A percentile compares a stretch with the other conserved stretches of the same genome.
phyloP scores from a whole-genome alignment of 2,113 vertebrate genomes.

The Ciconia stormi region DNA sequence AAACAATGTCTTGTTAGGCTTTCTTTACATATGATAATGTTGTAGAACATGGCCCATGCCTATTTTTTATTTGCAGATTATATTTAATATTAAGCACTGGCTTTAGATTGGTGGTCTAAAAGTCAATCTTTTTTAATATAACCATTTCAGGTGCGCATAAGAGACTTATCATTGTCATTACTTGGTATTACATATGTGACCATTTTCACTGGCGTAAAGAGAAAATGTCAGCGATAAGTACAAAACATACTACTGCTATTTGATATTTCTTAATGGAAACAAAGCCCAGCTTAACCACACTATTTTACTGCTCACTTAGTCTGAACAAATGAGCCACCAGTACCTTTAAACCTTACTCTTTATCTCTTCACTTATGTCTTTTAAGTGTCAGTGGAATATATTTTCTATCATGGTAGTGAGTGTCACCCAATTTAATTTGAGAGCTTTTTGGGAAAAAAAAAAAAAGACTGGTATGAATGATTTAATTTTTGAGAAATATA shows the following conservation, averaged over 20 bases:
- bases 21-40: neutral
- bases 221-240: neutral
- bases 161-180: neutral
- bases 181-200: neutral
- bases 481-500: constrained; percentile 15
- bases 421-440: neutral
- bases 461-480: neutral
- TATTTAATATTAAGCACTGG: neutral
- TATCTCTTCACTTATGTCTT: neutral
- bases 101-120: neutral
- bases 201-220: neutral
- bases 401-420: neutral
- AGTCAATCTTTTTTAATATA: neutral
- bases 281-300: neutral
- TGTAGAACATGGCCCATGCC: neutral
- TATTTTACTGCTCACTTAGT: neutral
- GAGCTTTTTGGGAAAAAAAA: neutral
- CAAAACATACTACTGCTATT: neutral
- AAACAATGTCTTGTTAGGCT: neutral
- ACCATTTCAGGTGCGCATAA: neutral
- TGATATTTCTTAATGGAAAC: neutral
- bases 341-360: neutral
- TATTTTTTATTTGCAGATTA: neutral
- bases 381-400: neutral
- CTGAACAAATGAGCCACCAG: neutral